phyloP scores from a whole-genome alignment of 2,888 invertebrate species.

The Oconnorella tubifera region DNA sequence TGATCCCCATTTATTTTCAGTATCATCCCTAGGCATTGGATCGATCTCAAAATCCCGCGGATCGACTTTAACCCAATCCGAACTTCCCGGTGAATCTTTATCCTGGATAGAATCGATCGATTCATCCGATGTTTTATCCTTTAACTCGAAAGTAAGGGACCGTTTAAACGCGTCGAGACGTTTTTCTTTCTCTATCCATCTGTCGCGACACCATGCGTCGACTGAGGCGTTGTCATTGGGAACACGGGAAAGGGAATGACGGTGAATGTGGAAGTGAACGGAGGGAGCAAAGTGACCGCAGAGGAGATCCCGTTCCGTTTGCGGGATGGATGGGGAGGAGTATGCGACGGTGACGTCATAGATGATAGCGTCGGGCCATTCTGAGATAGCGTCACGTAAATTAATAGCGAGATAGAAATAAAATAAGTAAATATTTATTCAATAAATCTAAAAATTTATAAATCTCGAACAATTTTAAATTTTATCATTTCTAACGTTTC shows the following conservation, averaged over 20 bases:
- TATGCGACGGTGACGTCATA: conserved; percentile 84
- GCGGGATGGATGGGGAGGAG: conserved; percentile 67
- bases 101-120: background rate
- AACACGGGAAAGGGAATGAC: conserved; percentile 36
- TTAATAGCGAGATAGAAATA: background rate
- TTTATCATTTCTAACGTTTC: too few relatives aligned
- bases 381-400: conserved; percentile 43
- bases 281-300: conserved; percentile 70
- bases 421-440: too few relatives aligned
- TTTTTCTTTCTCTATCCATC: conserved; percentile 56
- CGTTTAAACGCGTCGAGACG: conserved; percentile 36
- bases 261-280: conserved; percentile 72
- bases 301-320: conserved; percentile 70
- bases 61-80: background rate
- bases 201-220: conserved; percentile 49
- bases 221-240: conserved; percentile 38
- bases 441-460: too few relatives aligned
- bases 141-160: background rate
- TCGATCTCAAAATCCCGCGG: background rate
- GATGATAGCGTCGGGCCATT: conserved; percentile 69
- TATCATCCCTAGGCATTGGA: background rate
- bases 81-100: background rate
- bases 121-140: background rate
- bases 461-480: too few relatives aligned
- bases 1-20: background rate